Base-by-base conservation (phyloP, 2,888 invertebrate genomes). In the Pomacea canaliculata region DNA sequence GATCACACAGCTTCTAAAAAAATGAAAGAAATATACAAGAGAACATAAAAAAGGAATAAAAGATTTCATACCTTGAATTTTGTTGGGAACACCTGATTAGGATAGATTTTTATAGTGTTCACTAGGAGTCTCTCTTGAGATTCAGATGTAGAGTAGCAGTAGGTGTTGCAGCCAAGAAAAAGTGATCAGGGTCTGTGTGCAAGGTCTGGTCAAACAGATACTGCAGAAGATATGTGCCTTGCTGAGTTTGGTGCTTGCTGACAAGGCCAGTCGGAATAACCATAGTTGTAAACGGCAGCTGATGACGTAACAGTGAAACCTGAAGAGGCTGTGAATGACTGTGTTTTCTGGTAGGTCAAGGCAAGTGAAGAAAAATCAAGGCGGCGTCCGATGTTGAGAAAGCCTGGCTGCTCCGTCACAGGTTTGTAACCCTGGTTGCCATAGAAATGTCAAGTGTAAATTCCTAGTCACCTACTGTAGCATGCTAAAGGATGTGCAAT, bases 121-220 rank as follows among this genome's bases (percentile, higher is more conserved):
- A 86, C 82, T 70, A 80, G 83, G 46, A 75, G 18, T 77, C 73
- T 23, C 77, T 69, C 62, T 78, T 76, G 18, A 86, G 75, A 1
- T 75, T 73, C 16, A 86, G 77, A 23, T 83, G 84, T 0, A 86
- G 51, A 5, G 81, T 84, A 7, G 85, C 73, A 12, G 77, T 19
- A 9, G 78, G 51, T 0, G 68, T 23, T 8, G 71, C 51, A 0
- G 81, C 82, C 80, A 83, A 60, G 78, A 79, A 84, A 48, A 79
- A 81, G 62, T 83, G 80, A 4, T 65, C n/a, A 7, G 37, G 66
- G 51, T 76, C 69, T 18, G 63, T 71, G 10, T 72, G 65, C 23
- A 85, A 70, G 1, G 85, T 83, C 69, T 84, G 85, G 76, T 85
- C 85, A 82, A 85, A 85, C 77, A 85, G 76, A 66, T 83, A 78